Evolutionary conservation across 2,888 invertebrate genomes (phyloP), one percentile per base, ranked within the genome.

Genomic region (Onthophagus sagittarius): DNA sequence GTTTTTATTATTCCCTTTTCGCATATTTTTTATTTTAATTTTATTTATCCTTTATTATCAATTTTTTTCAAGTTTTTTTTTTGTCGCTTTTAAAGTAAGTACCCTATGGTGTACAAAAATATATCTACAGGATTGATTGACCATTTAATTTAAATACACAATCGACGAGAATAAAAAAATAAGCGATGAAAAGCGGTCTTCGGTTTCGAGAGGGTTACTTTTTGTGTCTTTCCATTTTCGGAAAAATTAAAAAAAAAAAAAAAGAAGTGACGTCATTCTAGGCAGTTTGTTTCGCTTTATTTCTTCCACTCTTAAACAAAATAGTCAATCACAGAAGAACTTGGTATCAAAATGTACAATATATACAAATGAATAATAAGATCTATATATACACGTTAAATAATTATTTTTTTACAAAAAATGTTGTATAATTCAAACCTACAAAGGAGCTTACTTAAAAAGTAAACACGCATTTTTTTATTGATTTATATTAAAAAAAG

Each of bases 391-490:
- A 79, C 80, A 78, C 78, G 77, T 79, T 79, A 78, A 80, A 79
- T 74, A 76, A 79, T 78, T 81, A 81, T 80, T 81, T 81, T 80
- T 67, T 67, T 67, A 82, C 80, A 82, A 81, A 81, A 82, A 23
- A 23, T 23, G 23, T 23, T 80, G 72, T 73, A 69, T 72, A 71
- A 73, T 75, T 75, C 75, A 72, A 75, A 75, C 75, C 71, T 75
- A 75, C 72, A 53, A 75, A 75, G 23, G 63, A 73, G 71, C 70
- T 71, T 71, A 69, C 63, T 73, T 67, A 72, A 71, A 23, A 74
- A 74, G 63, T 63, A 70, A 74, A 71, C 72, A 72, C 72, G 63
- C 71, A 64, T 67, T 74, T 70, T 70, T 70, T 23, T n/a, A 23
- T 23, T 23, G n/a, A 67, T 64, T 23, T 23, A 23, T 23, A 23